phyloP scores from a whole-genome alignment of 2,888 invertebrate species.

The Aphidius colemani region DNA sequence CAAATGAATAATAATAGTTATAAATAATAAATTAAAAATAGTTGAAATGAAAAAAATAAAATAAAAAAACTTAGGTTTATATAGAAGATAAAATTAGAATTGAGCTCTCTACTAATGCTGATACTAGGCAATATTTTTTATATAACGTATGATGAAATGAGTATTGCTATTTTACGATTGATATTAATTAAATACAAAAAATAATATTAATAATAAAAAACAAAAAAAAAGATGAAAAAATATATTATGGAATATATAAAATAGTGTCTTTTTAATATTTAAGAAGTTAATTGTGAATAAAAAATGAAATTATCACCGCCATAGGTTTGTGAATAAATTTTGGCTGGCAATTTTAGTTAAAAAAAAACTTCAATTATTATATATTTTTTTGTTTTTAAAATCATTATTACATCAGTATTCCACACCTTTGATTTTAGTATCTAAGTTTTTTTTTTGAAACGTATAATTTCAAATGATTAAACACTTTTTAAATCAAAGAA shows the following conservation, averaged over 20 bases:
- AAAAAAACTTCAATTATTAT: constrained; percentile 51
- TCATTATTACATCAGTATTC: constrained; percentile 56
- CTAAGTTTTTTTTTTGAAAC: constrained; percentile 41
- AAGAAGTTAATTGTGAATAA: constrained; percentile 43
- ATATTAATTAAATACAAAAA: constrained; percentile 37
- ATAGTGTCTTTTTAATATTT: constrained; percentile 31
- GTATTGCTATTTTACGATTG: constrained; percentile 54
- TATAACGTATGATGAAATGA: constrained; percentile 44
- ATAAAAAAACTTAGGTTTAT: constrained; percentile 11
- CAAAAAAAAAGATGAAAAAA: constrained; percentile 24
- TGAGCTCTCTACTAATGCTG: constrained; percentile 41
- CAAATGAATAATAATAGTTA: constrained; percentile 36
- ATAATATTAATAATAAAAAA: constrained; percentile 14
- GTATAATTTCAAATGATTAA: constrained; percentile 6
- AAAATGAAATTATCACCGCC: constrained; percentile 35
- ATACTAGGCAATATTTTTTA: constrained; percentile 39
- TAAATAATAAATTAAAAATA: constrained; percentile 20
- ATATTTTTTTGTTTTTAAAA: constrained; percentile 35
- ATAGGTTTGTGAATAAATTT: constrained; percentile 38
- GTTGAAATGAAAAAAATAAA: constrained; percentile 9
- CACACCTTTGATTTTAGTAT: constrained; percentile 53
- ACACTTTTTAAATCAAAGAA: constrained; percentile 36
- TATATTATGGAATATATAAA: constrained; percentile 10
- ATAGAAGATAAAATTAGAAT: constrained; percentile 37
- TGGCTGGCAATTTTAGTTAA: constrained; percentile 44